phyloP scores from a whole-genome alignment of 2,888 invertebrate genomes.

The Mimachlamys varia region DNA sequence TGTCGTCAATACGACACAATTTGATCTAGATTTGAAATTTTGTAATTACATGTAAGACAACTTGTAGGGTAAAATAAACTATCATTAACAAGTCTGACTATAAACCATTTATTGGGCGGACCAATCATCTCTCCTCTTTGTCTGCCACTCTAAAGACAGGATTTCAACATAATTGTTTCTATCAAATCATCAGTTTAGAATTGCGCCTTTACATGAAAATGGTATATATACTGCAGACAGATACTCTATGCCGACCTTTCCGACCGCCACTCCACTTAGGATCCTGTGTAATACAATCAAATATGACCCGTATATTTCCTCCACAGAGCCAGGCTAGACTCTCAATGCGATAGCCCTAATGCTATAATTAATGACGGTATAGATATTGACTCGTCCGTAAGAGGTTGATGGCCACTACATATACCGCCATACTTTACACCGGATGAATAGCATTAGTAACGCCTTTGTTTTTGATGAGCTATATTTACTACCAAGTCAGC shows the following conservation, averaged over 20 bases:
- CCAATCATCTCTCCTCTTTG: too few relatives aligned
- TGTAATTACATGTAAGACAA: too few relatives aligned
- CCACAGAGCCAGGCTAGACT: neutral
- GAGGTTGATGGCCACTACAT: neutral
- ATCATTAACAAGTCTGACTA: too few relatives aligned
- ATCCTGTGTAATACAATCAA: neutral
- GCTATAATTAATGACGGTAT: neutral
- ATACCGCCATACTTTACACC: neutral
- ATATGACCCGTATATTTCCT: constrained; percentile 17
- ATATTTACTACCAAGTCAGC: neutral
- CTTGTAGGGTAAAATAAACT: too few relatives aligned
- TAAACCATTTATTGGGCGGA: too few relatives aligned
- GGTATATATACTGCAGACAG: neutral
- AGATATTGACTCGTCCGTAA: neutral
- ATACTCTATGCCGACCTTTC: neutral
- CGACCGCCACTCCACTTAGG: neutral
- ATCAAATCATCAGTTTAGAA: neutral
- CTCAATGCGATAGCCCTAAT: neutral
- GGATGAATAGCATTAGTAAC: neutral
- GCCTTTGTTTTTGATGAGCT: neutral
- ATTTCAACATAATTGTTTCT: neutral
- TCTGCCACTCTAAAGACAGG: too few relatives aligned
- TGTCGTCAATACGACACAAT: too few relatives aligned
- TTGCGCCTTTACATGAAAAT: neutral
- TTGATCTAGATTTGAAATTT: too few relatives aligned